Evolutionary conservation across 2,113 vertebrate species (phyloP), one percentile per base, ranked within the genome.

Genomic region (Propithecus coquereli): DNA sequence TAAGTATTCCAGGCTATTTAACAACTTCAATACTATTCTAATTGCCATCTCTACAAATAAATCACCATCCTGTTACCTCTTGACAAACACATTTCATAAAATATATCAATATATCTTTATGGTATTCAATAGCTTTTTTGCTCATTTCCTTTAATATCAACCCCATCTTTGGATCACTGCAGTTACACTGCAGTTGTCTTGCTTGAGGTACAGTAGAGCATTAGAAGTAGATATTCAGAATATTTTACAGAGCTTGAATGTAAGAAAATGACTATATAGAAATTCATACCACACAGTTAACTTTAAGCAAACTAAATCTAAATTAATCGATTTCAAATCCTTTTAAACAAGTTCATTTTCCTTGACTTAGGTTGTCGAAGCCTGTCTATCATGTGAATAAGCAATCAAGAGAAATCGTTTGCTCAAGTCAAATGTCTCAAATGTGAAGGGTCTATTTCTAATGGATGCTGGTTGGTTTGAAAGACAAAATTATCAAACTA

Each of bases 41-140:
- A 96, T 80, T 87, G 61, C 17, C 81, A 63, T 61, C 52, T 90
- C 9, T 83, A 59, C 27, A 73, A 94, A 95, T 90, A 73, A 88
- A 74, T 93, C 65, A 94, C 47, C 16, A 88, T 37, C 50, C 63
- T 88, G 40, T 93, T 97, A 96, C 79, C 50, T 92, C 45, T 47
- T 84, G 34, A 77, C 86, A 96, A 95, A 91, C 65, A 76, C 45
- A 90, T 83, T 95, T 96, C n/a, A 70, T 94, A 90, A 74, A 81
- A 73, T 10, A 73, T 63, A n/a, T 22, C 40, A 87, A 50, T 92
- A 47, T 63, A 43, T 70, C 70, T 92, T 84, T 68, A 54, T 90
- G 17, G 47, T 74, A 8, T 45, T 89, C 83, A 73, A 76, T 50
- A 90, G 73, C 10, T 57, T 88, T 87, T 92, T 74, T 95, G 66